phyloP scores from a whole-genome alignment of 2,888 invertebrate species.

The Masnerella sp. region DNA sequence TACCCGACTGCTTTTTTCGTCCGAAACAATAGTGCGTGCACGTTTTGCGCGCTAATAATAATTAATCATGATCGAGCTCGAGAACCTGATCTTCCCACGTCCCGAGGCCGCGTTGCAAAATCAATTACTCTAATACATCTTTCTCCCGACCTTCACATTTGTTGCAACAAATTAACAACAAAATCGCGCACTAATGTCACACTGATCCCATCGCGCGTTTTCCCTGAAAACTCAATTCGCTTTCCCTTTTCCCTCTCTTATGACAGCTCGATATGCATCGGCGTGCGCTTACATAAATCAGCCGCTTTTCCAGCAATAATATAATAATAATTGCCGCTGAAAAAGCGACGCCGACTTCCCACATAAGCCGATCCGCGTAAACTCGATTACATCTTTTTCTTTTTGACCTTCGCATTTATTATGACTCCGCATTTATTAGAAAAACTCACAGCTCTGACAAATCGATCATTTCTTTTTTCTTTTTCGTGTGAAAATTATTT shows the following conservation, averaged over 20 bases:
- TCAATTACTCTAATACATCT: constrained; percentile 56
- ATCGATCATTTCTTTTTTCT: no score
- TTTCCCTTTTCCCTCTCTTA: no score
- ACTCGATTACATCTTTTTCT: constrained; percentile 56
- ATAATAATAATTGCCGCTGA: constrained; percentile 29
- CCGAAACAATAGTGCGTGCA: no score
- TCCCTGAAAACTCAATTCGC: no score
- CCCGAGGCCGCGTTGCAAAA: constrained; percentile 44
- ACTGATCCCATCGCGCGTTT: constrained; percentile 41
- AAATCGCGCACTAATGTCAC: constrained; percentile 42
- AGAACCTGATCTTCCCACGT: constrained; percentile 57
- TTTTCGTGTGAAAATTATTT: no score
- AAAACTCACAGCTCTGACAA: no score
- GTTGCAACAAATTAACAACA: constrained; percentile 51
- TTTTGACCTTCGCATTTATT: constrained; percentile 51
- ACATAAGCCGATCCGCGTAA: constrained; percentile 41
- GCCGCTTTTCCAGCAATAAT: no score
- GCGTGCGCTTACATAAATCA: no score
- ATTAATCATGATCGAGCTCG: constrained; percentile 39
- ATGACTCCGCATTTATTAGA: no score
- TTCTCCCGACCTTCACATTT: constrained; percentile 54
- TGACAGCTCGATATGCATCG: no score
- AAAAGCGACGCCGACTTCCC: constrained; percentile 46
- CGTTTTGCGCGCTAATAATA: constrained; percentile 29
- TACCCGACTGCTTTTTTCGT: no score